A percentile compares a stretch with the other conserved stretches of the same genome.
phyloP scores from a whole-genome alignment of 2,797 vertebrate species.

The Microhierax caerulescens region DNA sequence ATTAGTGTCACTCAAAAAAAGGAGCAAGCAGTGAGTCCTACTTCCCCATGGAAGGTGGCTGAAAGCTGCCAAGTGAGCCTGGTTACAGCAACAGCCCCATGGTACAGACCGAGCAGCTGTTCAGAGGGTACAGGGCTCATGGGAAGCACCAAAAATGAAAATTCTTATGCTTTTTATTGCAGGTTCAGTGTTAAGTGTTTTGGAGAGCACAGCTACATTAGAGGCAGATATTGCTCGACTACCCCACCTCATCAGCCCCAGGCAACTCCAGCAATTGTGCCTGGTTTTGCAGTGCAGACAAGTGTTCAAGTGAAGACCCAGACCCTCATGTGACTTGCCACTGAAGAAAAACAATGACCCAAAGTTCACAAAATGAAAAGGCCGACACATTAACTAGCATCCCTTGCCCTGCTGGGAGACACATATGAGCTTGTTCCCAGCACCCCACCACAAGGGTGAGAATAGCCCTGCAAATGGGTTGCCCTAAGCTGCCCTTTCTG shows the following conservation, averaged over 20 bases:
- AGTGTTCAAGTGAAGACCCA: neutral
- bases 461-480: neutral
- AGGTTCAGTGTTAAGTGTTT: constrained; percentile 38
- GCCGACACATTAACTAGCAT: neutral
- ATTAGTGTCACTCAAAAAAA: neutral
- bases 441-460: neutral
- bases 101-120: neutral
- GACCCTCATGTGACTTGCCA: neutral
- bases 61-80: neutral
- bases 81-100: neutral
- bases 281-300: neutral
- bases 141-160: neutral
- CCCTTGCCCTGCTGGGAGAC: neutral
- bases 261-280: neutral
- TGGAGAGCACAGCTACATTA: neutral
- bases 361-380: neutral
- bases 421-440: neutral
- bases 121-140: neutral
- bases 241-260: neutral
- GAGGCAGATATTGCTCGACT: neutral
- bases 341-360: neutral
- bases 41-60: fast-evolving
- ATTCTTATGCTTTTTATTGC: constrained; percentile 33
- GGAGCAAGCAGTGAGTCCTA: neutral
- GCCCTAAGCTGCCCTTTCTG: neutral